Evolutionary conservation across 2,797 vertebrate species (phyloP).

Genomic region (Rachycentron canadum): DNA sequence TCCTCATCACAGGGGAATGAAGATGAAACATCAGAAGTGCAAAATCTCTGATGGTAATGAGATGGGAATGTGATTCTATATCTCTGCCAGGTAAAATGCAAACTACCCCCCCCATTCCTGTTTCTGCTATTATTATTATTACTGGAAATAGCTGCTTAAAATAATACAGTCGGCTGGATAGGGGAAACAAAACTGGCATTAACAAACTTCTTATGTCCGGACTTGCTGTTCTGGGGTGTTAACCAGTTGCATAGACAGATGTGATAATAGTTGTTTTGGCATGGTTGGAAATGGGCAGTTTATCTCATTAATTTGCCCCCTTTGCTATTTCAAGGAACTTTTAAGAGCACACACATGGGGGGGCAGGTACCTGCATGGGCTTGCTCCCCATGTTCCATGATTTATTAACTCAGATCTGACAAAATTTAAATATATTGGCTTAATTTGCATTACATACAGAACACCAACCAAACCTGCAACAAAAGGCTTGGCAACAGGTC

Average conservation of each 20-base stretch:
- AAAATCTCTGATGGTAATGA: slow-evolving; percentile 18
- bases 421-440: neutral
- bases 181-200: neutral
- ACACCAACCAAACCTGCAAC: slow-evolving; percentile 36
- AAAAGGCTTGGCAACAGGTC: slow-evolving; percentile 56
- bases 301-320: neutral
- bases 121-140: slow-evolving; percentile 4
- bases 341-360: neutral
- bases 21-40: slow-evolving; percentile 10
- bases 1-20: neutral
- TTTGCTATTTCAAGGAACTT: neutral
- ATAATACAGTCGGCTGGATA: slow-evolving; percentile 7
- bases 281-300: neutral
- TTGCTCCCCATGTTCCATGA: neutral
- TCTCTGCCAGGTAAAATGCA: slow-evolving; percentile 20
- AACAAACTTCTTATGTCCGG: neutral
- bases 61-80: neutral
- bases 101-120: neutral
- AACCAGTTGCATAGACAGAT: slow-evolving; percentile 1
- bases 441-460: slow-evolving; percentile 24
- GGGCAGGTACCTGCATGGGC: neutral
- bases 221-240: neutral
- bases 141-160: slow-evolving; percentile 22
- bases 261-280: neutral
- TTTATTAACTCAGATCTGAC: neutral